These are phyloP conservation scores for Ambastaia sidthimunki DNA, from an alignment of 2,797 vertebrate species.

Conservation along the genomic window DNA sequence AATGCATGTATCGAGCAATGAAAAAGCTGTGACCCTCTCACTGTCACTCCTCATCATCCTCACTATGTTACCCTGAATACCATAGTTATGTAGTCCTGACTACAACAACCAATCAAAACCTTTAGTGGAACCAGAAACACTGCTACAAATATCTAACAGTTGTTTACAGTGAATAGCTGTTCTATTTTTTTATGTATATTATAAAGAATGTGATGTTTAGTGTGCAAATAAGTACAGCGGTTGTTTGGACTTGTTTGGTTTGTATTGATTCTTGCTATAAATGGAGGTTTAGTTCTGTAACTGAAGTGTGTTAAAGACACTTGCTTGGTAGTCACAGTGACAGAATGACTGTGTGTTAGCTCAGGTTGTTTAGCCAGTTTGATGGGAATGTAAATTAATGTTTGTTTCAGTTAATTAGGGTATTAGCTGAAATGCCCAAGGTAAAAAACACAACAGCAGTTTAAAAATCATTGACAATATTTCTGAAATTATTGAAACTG, in stretches of 20 bases:
- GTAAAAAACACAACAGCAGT: not conserved
- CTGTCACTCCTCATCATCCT: conserved; percentile 64
- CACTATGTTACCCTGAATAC: conserved; percentile 45
- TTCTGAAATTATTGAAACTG: not conserved
- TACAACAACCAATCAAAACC: conserved; percentile 22
- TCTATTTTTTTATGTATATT: not conserved
- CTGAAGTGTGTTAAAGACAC: not conserved
- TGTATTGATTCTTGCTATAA: not conserved
- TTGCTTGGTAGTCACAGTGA: not conserved
- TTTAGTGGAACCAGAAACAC: not conserved
- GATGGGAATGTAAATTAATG: not conserved
- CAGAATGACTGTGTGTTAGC: not conserved
- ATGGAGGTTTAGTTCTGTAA: not conserved
- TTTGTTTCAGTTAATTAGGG: too few species aligned
- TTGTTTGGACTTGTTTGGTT: not conserved
- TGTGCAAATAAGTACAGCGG: not conserved
- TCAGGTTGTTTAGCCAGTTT: conserved; percentile 1
- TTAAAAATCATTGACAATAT: not conserved
- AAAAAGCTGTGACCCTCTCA: conserved; percentile 54
- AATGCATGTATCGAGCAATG: conserved; percentile 60
- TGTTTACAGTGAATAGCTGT: not conserved
- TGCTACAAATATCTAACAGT: not conserved
- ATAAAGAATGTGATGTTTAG: not conserved
- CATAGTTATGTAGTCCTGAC: conserved; percentile 19
- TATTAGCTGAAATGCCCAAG: not conserved